A percentile compares a stretch with the other conserved stretches of the same genome.
Evolutionary conservation across 2,797 vertebrate genomes (phyloP).

Genomic region (Pangasius krempfi): DNA sequence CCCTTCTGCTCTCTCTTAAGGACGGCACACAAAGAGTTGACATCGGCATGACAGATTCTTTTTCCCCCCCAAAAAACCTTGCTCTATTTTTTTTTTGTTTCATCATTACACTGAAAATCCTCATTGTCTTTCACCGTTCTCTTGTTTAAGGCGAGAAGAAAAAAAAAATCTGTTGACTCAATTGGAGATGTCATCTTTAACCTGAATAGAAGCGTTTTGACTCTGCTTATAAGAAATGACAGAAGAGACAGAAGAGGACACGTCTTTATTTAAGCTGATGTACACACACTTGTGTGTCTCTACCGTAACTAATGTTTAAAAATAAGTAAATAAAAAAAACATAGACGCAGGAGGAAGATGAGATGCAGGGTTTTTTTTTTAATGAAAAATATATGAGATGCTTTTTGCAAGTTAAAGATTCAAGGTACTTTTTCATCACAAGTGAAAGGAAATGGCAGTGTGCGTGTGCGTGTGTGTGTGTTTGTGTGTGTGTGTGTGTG

Average conservation of each 20-base stretch:
- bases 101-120: slow-evolving; percentile 84
- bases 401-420: slow-evolving; percentile 92
- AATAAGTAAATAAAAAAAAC: slow-evolving; percentile 90
- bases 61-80: slow-evolving; percentile 41
- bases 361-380: slow-evolving; percentile 72
- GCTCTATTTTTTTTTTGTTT: slow-evolving; percentile 73
- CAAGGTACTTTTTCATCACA: slow-evolving; percentile 64
- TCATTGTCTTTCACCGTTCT: slow-evolving; percentile 81
- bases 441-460: slow-evolving; percentile 60
- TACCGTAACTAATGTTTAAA: slow-evolving; percentile 93
- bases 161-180: slow-evolving; percentile 89
- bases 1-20: slow-evolving; percentile 78
- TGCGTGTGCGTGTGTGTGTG: slow-evolving; percentile 19
- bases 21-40: slow-evolving; percentile 86
- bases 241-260: slow-evolving; percentile 89
- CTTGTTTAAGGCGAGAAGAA: slow-evolving; percentile 67
- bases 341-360: slow-evolving; percentile 72
- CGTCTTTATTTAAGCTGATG: slow-evolving; percentile 93
- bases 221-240: slow-evolving; percentile 81
- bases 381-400: slow-evolving; percentile 99
- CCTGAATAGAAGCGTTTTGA: slow-evolving; percentile 95
- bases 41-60: slow-evolving; percentile 89
- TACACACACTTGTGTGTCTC: slow-evolving; percentile 77
- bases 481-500: slow-evolving; percentile 18
- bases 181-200: slow-evolving; percentile 98